These are phyloP conservation scores for Danio aesculapii DNA, from an alignment of 2,797 vertebrate species.

Conservation along the genomic window DNA sequence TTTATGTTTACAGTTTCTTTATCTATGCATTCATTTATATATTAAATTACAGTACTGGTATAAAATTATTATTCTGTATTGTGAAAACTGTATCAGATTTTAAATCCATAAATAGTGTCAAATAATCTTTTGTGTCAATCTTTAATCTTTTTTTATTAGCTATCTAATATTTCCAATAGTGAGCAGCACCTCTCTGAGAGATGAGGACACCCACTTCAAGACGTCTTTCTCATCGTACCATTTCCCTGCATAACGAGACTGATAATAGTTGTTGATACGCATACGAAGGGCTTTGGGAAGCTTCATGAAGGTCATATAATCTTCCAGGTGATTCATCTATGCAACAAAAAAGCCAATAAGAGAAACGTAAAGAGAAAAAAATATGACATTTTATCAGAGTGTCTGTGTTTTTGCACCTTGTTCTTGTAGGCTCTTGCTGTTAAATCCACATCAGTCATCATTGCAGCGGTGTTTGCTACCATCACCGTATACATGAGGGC, in stretches of 20 bases:
- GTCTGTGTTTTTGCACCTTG: constrained; percentile 71
- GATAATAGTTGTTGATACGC: constrained; percentile 79
- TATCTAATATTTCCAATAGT: not conserved
- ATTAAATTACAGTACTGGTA: too few relatives aligned
- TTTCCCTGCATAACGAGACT: constrained; percentile 78
- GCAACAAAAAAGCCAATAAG: constrained; percentile 1
- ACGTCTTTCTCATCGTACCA: constrained; percentile 80
- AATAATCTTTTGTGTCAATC: too few relatives aligned
- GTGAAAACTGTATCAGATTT: too few relatives aligned
- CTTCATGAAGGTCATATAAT: constrained; percentile 83
- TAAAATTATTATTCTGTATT: too few relatives aligned
- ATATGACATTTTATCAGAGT: not conserved
- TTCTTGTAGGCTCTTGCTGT: constrained; percentile 81
- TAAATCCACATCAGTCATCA: constrained; percentile 79
- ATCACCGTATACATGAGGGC: constrained; percentile 83
- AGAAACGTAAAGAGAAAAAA: not conserved
- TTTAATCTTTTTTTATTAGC: too few relatives aligned
- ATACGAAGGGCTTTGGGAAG: constrained; percentile 79
- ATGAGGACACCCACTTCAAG: constrained; percentile 77
- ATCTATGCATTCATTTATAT: too few relatives aligned
- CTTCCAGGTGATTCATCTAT: constrained; percentile 80
- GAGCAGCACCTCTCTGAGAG: constrained; percentile 73
- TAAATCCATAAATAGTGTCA: too few relatives aligned
- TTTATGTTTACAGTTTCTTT: too few relatives aligned
- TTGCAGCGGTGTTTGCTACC: constrained; percentile 80